A percentile compares a stretch with the other conserved stretches of the same genome.
Evolutionary conservation across 2,888 invertebrate species (phyloP).

Genomic region (Pristionchus exspectatus): DNA sequence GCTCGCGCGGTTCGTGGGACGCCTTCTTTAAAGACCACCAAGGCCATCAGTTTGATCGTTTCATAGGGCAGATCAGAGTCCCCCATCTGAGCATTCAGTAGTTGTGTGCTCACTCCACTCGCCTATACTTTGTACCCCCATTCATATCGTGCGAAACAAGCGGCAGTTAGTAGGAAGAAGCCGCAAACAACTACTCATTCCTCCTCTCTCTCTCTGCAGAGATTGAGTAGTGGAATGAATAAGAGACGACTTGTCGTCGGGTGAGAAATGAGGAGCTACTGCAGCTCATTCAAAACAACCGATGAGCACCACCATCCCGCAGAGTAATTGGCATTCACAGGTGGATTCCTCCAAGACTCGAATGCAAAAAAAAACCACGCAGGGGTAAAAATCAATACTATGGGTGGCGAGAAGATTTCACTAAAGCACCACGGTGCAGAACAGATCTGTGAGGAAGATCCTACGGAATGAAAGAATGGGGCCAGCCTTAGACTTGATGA

Average conservation of each 20-base stretch:
- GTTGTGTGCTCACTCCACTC: background rate
- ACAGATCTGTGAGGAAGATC: background rate
- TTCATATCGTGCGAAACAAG: background rate
- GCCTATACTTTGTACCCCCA: background rate
- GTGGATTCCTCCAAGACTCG: background rate
- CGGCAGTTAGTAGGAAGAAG: constrained; percentile 7
- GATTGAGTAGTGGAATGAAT: constrained; percentile 32
- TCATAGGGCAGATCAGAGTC: no score
- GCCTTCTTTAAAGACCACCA: no score
- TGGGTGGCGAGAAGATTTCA: no score
- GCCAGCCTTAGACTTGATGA: no score
- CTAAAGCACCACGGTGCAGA: no score
- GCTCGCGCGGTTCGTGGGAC: no score
- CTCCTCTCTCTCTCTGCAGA: background rate
- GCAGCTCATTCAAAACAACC: constrained; percentile 37
- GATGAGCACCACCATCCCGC: background rate
- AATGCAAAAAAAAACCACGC: background rate
- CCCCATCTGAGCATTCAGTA: no score
- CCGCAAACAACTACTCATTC: constrained; percentile 8
- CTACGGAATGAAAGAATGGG: no score
- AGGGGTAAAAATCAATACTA: background rate
- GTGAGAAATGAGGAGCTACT: constrained; percentile 19
- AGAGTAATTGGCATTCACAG: background rate
- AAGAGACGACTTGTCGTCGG: constrained; percentile 24
- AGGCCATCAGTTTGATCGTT: no score